A percentile compares a stretch with the other conserved stretches of the same genome.
Conservation (phyloP, 2,888 invertebrate species). For the Rhagonycha fulva region DNA sequence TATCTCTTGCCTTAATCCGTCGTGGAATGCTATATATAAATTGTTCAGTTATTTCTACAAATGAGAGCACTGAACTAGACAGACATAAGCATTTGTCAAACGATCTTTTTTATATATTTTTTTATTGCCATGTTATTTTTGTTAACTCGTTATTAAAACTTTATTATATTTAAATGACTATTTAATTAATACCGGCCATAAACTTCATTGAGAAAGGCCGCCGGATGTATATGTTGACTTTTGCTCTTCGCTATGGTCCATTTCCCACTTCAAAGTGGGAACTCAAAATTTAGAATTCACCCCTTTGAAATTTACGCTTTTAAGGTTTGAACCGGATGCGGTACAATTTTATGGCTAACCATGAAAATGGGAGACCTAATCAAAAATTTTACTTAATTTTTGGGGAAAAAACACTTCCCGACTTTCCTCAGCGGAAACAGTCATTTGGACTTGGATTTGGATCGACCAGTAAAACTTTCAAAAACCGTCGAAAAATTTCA, state of each 20-base stretch:
- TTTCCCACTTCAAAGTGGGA: not conserved
- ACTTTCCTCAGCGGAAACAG: too few relatives aligned
- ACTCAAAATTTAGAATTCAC: not conserved
- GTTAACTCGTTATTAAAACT: not conserved
- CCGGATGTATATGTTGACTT: not conserved
- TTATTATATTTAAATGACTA: not conserved
- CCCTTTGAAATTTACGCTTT: not conserved
- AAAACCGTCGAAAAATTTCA: too few relatives aligned
- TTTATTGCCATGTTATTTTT: not conserved
- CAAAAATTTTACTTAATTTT: too few relatives aligned
- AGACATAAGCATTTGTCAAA: not conserved
- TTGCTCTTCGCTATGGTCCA: not conserved
- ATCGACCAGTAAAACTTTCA: too few relatives aligned
- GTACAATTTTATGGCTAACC: too few relatives aligned
- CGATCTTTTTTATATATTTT: not conserved
- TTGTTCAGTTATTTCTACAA: constrained; percentile 1
- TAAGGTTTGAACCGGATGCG: too few relatives aligned
- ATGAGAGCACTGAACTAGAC: not conserved
- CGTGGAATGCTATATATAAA: constrained; percentile 3
- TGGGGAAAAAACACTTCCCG: too few relatives aligned
- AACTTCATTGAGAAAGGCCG: not conserved
- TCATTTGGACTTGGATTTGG: too few relatives aligned
- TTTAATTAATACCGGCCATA: not conserved
- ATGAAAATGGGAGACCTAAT: too few relatives aligned
- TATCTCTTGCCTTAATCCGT: constrained; percentile 7